Conservation (phyloP, 2,797 vertebrate species). For the Geotrypetes seraphini region DNA sequence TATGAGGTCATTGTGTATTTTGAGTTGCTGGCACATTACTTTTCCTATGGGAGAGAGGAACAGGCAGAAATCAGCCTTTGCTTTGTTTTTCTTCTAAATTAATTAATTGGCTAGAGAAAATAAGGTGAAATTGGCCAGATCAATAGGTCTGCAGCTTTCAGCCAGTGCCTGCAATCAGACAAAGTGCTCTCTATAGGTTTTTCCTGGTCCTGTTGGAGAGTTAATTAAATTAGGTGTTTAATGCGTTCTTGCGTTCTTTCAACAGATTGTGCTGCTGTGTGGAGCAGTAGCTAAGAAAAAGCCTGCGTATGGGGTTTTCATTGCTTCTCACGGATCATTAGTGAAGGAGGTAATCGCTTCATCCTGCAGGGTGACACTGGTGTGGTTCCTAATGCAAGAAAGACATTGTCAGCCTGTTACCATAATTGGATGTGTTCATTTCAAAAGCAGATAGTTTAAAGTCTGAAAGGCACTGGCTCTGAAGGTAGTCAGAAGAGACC, state of each 20-base stretch:
- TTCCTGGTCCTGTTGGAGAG: conserved; percentile 40
- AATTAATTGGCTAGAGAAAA: conserved; percentile 28
- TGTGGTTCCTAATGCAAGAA: conserved; percentile 13
- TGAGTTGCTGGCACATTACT: too few relatives aligned
- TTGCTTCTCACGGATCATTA: conserved; percentile 38
- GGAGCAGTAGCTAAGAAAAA: conserved; percentile 33
- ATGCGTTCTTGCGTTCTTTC: conserved; percentile 35
- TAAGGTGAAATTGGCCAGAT: conserved; percentile 42
- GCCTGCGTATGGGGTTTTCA: conserved; percentile 18
- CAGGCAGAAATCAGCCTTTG: too few relatives aligned
- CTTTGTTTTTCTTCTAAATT: conserved; percentile 17
- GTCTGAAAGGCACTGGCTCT: background rate
- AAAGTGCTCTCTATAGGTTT: conserved; percentile 49
- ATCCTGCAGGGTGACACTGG: conserved; percentile 16
- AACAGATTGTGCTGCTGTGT: conserved; percentile 36
- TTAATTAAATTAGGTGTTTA: conserved; percentile 60
- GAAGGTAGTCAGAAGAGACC: too few relatives aligned
- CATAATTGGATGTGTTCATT: background rate
- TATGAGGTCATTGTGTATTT: too few relatives aligned
- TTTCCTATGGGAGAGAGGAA: too few relatives aligned
- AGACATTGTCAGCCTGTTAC: conserved; percentile 3
- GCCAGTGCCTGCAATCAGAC: conserved; percentile 48
- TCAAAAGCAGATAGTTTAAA: background rate
- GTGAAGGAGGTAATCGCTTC: conserved; percentile 32
- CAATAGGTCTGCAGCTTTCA: conserved; percentile 45